These are phyloP conservation scores for Nemoura dubitans DNA, from an alignment of 2,888 invertebrate genomes.

Conservation along the genomic window DNA sequence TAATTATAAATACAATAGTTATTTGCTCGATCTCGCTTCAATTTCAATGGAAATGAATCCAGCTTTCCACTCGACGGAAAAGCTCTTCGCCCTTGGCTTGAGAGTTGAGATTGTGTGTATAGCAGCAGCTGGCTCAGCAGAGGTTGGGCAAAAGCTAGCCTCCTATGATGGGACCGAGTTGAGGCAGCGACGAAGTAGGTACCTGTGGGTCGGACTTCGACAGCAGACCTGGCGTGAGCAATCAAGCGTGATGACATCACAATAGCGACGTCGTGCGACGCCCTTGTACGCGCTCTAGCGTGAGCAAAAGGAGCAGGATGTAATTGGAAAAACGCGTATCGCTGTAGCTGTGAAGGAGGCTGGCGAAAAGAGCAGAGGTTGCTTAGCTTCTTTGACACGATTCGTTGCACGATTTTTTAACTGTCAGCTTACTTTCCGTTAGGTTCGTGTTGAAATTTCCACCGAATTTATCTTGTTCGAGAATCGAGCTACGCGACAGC, in stretches of 20 bases:
- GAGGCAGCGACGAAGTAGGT: background rate
- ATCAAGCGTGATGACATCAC: slow-evolving; percentile 2
- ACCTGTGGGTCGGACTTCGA: background rate
- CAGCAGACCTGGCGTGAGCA: background rate
- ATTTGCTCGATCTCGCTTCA: slow-evolving; percentile 14
- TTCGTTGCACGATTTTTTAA: background rate
- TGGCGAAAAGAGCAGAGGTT: slow-evolving; percentile 3
- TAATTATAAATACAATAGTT: background rate
- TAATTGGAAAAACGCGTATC: slow-evolving; percentile 7
- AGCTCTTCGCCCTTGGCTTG: background rate
- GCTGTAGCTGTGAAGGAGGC: background rate
- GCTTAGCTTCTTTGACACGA: background rate
- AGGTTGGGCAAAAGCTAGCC: background rate
- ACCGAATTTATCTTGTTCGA: background rate
- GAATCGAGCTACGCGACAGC: background rate
- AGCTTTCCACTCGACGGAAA: background rate
- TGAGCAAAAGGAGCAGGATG: background rate
- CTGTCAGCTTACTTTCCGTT: background rate
- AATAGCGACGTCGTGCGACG: slow-evolving; percentile 4
- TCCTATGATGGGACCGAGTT: background rate
- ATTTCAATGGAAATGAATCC: slow-evolving; percentile 14
- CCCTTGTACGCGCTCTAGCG: background rate
- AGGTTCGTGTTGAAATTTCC: background rate
- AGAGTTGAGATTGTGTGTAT: background rate
- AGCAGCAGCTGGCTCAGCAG: background rate